Conservation (phyloP, 2,797 vertebrate genomes). For the Poeciliopsis gracilis region DNA sequence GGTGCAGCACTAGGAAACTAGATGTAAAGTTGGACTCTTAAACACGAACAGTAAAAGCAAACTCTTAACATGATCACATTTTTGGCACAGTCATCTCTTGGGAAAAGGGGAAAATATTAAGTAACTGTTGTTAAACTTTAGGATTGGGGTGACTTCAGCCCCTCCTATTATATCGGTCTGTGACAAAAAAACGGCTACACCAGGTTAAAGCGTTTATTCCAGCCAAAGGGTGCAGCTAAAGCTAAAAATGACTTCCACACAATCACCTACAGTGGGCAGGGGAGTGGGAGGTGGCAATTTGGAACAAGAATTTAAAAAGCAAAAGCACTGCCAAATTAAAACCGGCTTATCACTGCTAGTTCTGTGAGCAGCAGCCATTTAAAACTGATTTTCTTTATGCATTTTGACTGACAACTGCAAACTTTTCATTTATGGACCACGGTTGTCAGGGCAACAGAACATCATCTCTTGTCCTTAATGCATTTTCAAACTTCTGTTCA, state of each 20-base stretch:
- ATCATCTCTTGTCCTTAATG: background rate
- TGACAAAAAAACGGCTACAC: background rate
- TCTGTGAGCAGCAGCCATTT: slow-evolving; percentile 1
- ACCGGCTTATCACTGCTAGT: background rate
- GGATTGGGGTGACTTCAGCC: background rate
- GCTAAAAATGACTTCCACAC: background rate
- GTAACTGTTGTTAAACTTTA: background rate
- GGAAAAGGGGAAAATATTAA: background rate
- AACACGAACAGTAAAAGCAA: background rate
- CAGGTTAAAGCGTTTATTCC: background rate
- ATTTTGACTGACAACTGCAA: background rate
- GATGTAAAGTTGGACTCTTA: background rate
- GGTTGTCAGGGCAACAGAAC: slow-evolving; percentile 4
- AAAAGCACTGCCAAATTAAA: slow-evolving; percentile 1
- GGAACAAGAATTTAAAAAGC: slow-evolving; percentile 1
- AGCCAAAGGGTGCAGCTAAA: background rate
- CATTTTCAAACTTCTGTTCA: background rate
- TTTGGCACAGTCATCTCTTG: background rate
- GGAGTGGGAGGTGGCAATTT: slow-evolving; percentile 4
- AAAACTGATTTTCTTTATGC: background rate
- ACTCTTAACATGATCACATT: background rate
- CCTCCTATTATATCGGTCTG: background rate
- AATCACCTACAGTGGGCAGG: background rate
- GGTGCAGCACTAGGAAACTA: background rate
- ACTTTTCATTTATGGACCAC: slow-evolving; percentile 5